Conservation (phyloP, 2,888 invertebrate genomes). For the Trypoxylon attenuatum region DNA sequence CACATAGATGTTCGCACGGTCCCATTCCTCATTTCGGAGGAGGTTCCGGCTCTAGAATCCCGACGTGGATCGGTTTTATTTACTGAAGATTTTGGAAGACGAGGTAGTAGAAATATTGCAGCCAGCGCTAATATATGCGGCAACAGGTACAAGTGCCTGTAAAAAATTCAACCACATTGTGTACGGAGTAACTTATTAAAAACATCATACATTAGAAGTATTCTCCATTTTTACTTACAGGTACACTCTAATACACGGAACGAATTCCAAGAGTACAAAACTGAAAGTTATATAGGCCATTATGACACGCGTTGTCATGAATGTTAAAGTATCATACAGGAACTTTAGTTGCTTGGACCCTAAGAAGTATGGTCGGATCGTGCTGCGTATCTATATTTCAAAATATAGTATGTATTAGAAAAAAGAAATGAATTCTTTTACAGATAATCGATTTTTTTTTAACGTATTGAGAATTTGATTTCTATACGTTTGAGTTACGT, state of each 20-base stretch:
- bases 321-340: slow-evolving; percentile 89
- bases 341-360: slow-evolving; percentile 80
- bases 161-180: slow-evolving; percentile 8
- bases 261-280: slow-evolving; percentile 92
- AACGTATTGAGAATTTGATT: background rate
- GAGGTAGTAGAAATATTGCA: slow-evolving; percentile 62
- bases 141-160: slow-evolving; percentile 68
- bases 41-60: too few species aligned
- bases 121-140: slow-evolving; percentile 66
- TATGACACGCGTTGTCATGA: slow-evolving; percentile 86
- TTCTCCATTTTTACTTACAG: slow-evolving; percentile 79
- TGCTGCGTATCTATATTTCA: slow-evolving; percentile 82
- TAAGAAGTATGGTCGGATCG: slow-evolving; percentile 87
- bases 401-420: background rate
- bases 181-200: background rate
- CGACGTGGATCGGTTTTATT: slow-evolving; percentile 13
- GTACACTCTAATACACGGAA: slow-evolving; percentile 85
- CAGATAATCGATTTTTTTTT: background rate
- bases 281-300: slow-evolving; percentile 94
- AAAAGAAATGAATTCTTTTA: too few species aligned
- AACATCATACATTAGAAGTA: background rate
- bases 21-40: slow-evolving; percentile 46
- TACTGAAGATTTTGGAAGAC: slow-evolving; percentile 53
- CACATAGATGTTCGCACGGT: slow-evolving; percentile 44
- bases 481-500: slow-evolving; percentile 66